phyloP scores from a whole-genome alignment of 2,888 invertebrate genomes.

The Ariolimax columbianus region DNA sequence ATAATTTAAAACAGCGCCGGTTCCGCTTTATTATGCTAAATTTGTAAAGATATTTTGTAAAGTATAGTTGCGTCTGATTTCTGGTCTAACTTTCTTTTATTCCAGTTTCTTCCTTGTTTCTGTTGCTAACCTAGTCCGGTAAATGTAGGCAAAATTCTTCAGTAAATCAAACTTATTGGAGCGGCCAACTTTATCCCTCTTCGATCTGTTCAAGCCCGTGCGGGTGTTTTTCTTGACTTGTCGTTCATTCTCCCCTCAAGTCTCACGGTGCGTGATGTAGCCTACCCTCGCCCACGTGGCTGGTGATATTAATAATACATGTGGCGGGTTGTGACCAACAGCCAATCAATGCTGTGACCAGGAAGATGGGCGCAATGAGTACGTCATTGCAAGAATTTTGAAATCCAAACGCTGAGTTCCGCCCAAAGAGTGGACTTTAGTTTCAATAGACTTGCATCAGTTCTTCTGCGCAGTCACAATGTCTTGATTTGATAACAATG shows the following conservation, averaged over 20 bases:
- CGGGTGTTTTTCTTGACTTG: not conserved
- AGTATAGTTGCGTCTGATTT: not conserved
- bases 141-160: slow-evolving; percentile 2
- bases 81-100: not conserved
- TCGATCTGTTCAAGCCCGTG: not conserved
- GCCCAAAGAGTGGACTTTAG: too few relatives aligned
- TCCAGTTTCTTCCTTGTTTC: not conserved
- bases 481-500: too few relatives aligned
- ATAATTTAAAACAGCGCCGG: too few relatives aligned
- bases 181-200: slow-evolving; percentile 18
- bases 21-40: too few relatives aligned
- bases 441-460: too few relatives aligned
- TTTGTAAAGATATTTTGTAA: too few relatives aligned
- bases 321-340: not conserved
- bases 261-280: not conserved
- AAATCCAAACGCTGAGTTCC: too few relatives aligned
- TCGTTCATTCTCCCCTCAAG: not conserved
- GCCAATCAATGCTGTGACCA: not conserved
- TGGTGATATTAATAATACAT: not conserved
- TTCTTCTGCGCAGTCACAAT: too few relatives aligned
- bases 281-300: slow-evolving; percentile 7
- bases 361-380: not conserved
- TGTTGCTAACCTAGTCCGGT: slow-evolving; percentile 23
- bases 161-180: slow-evolving; percentile 28
- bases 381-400: not conserved